A percentile compares a stretch with the other conserved stretches of the same genome.
These are phyloP conservation scores for Altica lythri DNA, from an alignment of 2,888 invertebrate genomes.

Conservation along the genomic window DNA sequence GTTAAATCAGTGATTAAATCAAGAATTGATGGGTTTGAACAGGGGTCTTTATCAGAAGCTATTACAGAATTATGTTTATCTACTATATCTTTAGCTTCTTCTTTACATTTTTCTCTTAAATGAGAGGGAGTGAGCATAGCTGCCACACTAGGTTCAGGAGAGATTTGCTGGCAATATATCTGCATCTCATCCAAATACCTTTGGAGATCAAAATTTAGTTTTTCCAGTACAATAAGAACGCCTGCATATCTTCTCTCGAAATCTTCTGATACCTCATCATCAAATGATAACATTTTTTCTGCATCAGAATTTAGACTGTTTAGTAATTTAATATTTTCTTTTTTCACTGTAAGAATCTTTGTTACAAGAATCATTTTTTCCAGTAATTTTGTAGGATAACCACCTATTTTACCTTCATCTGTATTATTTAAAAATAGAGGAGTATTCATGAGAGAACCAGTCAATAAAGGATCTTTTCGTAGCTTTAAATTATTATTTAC, in stretches of 20 bases:
- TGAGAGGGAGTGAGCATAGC: constrained; percentile 89
- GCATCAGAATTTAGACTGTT: constrained; percentile 89
- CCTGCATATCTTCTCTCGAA: constrained; percentile 91
- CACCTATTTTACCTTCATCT: constrained; percentile 68
- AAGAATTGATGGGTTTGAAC: constrained; percentile 66
- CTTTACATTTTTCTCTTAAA: constrained; percentile 82
- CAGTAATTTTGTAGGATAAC: constrained; percentile 82
- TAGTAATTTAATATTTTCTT: constrained; percentile 76
- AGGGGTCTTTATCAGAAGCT: constrained; percentile 61
- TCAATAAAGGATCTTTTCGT: constrained; percentile 74
- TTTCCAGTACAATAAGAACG: constrained; percentile 85
- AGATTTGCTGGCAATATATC: constrained; percentile 80
- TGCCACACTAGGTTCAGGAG: constrained; percentile 82
- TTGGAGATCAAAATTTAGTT: constrained; percentile 86
- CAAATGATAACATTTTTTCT: constrained; percentile 82
- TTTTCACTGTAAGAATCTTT: constrained; percentile 83
- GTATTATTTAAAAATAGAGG: constrained; percentile 42
- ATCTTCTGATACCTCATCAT: constrained; percentile 78
- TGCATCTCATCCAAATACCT: constrained; percentile 86
- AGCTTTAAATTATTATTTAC: constrained; percentile 52
- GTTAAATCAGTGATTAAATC: constrained; percentile 85
- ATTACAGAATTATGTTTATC: constrained; percentile 69
- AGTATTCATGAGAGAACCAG: constrained; percentile 57
- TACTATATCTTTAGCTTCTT: constrained; percentile 82
- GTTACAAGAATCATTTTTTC: constrained; percentile 86